Conservation (phyloP, 2,797 vertebrate genomes). For the Gadopsis bispinosus region DNA sequence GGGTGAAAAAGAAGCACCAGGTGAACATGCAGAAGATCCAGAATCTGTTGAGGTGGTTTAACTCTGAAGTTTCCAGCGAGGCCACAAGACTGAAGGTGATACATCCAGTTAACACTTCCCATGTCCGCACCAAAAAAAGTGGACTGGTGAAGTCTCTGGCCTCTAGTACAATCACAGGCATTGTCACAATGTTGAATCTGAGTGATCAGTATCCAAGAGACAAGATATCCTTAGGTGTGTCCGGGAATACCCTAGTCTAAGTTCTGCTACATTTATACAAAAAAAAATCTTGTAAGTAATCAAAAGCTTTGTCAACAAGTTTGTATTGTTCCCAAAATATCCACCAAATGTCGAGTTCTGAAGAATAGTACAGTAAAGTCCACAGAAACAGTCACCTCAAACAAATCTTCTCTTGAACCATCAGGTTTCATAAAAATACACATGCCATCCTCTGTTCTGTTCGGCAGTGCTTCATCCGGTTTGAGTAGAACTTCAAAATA, state of each 20-base stretch:
- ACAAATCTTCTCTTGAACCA: background rate
- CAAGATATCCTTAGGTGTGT: slow-evolving; percentile 2
- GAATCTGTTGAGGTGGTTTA: slow-evolving; percentile 15
- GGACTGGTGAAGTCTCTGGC: slow-evolving; percentile 80
- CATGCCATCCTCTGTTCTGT: slow-evolving; percentile 1
- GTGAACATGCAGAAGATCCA: slow-evolving; percentile 80
- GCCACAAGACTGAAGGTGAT: slow-evolving; percentile 81
- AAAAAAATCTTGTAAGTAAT: background rate
- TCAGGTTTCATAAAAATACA: slow-evolving; percentile 6
- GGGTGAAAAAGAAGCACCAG: slow-evolving; percentile 85
- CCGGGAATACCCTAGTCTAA: slow-evolving; percentile 6
- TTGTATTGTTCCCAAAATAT: slow-evolving; percentile 9
- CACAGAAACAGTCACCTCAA: slow-evolving; percentile 13
- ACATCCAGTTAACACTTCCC: slow-evolving; percentile 75
- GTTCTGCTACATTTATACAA: background rate
- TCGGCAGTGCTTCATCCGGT: slow-evolving; percentile 20
- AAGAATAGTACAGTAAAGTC: slow-evolving; percentile 32
- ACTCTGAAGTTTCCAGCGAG: slow-evolving; percentile 20
- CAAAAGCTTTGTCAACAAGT: slow-evolving; percentile 8
- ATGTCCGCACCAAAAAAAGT: slow-evolving; percentile 78
- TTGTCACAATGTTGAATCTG: slow-evolving; percentile 35
- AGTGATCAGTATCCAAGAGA: slow-evolving; percentile 18
- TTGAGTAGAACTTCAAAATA: slow-evolving; percentile 33
- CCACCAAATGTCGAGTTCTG: background rate
- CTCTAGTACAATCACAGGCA: slow-evolving; percentile 85